A percentile compares a stretch with the other conserved stretches of the same genome.
Conservation (phyloP, 1,140 invertebrate genomes). For the Hesperophylax magnus region DNA sequence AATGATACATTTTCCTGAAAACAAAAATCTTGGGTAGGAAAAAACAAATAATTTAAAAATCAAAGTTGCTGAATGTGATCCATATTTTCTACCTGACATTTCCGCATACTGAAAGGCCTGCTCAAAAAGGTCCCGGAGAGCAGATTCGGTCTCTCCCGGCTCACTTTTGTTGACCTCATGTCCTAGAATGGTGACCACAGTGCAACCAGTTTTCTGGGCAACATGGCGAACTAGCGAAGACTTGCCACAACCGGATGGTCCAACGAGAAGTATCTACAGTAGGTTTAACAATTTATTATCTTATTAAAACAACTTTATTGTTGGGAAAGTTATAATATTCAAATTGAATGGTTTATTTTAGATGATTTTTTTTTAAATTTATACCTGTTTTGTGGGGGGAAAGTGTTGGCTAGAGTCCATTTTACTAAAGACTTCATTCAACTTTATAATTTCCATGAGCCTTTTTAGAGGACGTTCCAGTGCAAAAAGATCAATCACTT, state of each 20-base stretch:
- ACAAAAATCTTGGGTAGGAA: not conserved
- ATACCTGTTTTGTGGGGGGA: conserved; percentile 52
- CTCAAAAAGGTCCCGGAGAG: conserved; percentile 63
- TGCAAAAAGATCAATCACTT: conserved; percentile 32
- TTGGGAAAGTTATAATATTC: not conserved
- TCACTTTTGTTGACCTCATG: conserved; percentile 49
- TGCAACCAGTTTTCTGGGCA: conserved; percentile 45
- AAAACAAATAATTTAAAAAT: too few species aligned
- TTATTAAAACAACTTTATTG: not conserved
- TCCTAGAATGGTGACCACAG: conserved; percentile 45
- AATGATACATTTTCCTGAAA: conserved; percentile 60
- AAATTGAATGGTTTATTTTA: too few species aligned
- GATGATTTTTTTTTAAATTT: not conserved
- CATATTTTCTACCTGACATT: conserved; percentile 44
- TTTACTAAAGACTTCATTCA: conserved; percentile 45
- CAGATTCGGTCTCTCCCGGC: conserved; percentile 66
- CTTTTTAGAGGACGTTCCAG: conserved; percentile 43
- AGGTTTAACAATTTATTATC: not conserved
- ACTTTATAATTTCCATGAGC: conserved; percentile 43
- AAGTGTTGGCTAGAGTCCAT: conserved; percentile 18
- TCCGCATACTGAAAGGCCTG: conserved; percentile 60
- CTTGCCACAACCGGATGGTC: conserved; percentile 55
- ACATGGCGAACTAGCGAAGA: conserved; percentile 46
- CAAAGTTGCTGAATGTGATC: too few species aligned
- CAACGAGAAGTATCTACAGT: conserved; percentile 51